Evolutionary conservation across 2,113 vertebrate species (phyloP).

Genomic region (Seriola rivoliana): DNA sequence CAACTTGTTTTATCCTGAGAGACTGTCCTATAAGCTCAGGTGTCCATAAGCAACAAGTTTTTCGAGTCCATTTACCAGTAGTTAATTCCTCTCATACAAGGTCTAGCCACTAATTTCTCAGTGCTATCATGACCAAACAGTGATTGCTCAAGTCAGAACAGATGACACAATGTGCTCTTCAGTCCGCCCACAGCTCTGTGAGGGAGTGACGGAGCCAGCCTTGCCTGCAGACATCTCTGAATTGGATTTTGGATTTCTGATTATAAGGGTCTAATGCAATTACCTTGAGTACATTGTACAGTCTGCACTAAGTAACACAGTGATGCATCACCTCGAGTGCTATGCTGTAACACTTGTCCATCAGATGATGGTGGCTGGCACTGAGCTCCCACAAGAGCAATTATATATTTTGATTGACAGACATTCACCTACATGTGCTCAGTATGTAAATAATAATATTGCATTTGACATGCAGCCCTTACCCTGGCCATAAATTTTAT

Average conservation of each 20-base stretch:
- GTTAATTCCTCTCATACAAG: slow-evolving; percentile 53
- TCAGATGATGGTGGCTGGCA: slow-evolving; percentile 17
- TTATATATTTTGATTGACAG: slow-evolving; percentile 55
- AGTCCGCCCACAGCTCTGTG: slow-evolving; percentile 39
- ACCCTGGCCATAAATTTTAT: neutral
- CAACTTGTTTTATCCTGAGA: slow-evolving; percentile 12
- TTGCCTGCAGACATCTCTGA: slow-evolving; percentile 70
- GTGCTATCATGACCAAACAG: slow-evolving; percentile 64
- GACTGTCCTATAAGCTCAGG: slow-evolving; percentile 12
- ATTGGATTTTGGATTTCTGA: slow-evolving; percentile 81
- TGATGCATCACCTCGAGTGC: slow-evolving; percentile 57
- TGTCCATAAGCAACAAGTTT: slow-evolving; percentile 24
- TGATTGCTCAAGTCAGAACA: slow-evolving; percentile 64
- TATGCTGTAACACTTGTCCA: slow-evolving; percentile 35
- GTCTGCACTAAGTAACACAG: slow-evolving; percentile 52
- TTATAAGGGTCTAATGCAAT: slow-evolving; percentile 81
- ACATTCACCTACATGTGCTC: slow-evolving; percentile 27
- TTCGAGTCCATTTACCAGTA: slow-evolving; percentile 4
- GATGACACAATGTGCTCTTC: slow-evolving; percentile 62
- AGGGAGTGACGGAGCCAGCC: slow-evolving; percentile 41
- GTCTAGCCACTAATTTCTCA: slow-evolving; percentile 66
- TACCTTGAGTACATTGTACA: slow-evolving; percentile 69
- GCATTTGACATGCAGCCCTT: slow-evolving; percentile 24
- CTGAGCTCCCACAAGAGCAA: slow-evolving; percentile 27
- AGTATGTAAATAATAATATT: slow-evolving; percentile 1